A percentile compares a stretch with the other conserved stretches of the same genome.
Conservation (phyloP, 37 sponge, comb jelly and placozoan genomes). For the Tethya wilhelma region DNA sequence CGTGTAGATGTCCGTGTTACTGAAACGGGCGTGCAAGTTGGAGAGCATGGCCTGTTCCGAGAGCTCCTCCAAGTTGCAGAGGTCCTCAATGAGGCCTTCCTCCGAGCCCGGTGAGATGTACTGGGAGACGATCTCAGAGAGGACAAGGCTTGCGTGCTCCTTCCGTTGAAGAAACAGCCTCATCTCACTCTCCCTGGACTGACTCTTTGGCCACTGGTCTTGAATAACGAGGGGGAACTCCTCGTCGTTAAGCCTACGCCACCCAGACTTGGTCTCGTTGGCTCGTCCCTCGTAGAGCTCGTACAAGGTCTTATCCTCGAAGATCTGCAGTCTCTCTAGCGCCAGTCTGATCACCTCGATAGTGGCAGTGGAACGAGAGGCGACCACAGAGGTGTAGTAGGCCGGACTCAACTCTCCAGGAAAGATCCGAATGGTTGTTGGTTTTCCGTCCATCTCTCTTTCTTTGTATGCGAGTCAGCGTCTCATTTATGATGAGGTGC, state of each 20-base stretch:
- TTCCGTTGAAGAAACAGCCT: slow-evolving; percentile 24
- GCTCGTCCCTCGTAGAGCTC: slow-evolving; percentile 42
- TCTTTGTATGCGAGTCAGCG: too few species aligned
- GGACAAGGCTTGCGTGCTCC: slow-evolving; percentile 29
- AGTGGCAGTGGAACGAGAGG: slow-evolving; percentile 42
- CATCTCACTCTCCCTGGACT: slow-evolving; percentile 36
- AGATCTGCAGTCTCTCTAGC: slow-evolving; percentile 66
- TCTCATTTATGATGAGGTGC: too few species aligned
- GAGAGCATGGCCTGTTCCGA: slow-evolving; percentile 87
- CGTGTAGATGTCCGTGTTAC: slow-evolving; percentile 89
- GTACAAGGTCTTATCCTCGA: slow-evolving; percentile 70
- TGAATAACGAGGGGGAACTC: slow-evolving; percentile 48
- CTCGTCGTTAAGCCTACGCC: slow-evolving; percentile 26
- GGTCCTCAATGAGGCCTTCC: slow-evolving; percentile 65
- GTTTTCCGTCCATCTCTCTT: slow-evolving; percentile 32
- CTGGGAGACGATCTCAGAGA: slow-evolving; percentile 50
- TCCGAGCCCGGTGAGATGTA: slow-evolving; percentile 21
- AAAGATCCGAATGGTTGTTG: slow-evolving; percentile 28
- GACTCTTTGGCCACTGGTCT: slow-evolving; percentile 40
- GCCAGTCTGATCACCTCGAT: slow-evolving; percentile 57
- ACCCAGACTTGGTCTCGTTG: slow-evolving; percentile 7
- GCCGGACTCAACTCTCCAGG: slow-evolving; percentile 42
- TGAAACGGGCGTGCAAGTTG: slow-evolving; percentile 78
- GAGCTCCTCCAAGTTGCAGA: slow-evolving; percentile 84
- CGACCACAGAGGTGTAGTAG: slow-evolving; percentile 51